Percentiles rank a stretch among this genome's conserved stretches.
Conservation (phyloP, 1,140 invertebrate genomes). For the Drosophila oshimai region DNA sequence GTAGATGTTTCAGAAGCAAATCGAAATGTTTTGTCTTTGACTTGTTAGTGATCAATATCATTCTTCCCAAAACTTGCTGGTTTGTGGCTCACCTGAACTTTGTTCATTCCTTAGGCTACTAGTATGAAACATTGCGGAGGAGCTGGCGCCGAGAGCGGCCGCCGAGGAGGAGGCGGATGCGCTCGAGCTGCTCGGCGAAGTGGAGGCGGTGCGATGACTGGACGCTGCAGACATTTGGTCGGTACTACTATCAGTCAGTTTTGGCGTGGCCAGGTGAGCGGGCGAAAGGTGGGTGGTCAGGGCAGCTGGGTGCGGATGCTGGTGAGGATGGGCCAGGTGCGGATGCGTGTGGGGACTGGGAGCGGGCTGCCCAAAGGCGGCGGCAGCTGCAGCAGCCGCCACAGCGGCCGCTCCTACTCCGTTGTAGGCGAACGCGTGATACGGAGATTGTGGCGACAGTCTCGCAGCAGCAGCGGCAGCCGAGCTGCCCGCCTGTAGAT, state of each 20-base stretch:
- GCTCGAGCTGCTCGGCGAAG: slow-evolving; percentile 61
- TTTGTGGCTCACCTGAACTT: slow-evolving; percentile 70
- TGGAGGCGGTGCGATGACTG: slow-evolving; percentile 71
- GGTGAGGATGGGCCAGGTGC: slow-evolving; percentile 51
- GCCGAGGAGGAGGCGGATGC: slow-evolving; percentile 47
- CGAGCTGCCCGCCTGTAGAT: slow-evolving; percentile 40
- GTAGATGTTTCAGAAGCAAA: too few species aligned
- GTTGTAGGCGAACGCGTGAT: slow-evolving; percentile 75
- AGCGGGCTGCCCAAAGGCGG: slow-evolving; percentile 54
- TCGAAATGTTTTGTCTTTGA: too few species aligned
- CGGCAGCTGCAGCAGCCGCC: slow-evolving; percentile 65
- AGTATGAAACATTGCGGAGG: slow-evolving; percentile 77
- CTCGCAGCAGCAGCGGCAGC: slow-evolving; percentile 31
- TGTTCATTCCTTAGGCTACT: slow-evolving; percentile 81
- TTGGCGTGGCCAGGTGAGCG: slow-evolving; percentile 68
- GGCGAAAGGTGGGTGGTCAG: slow-evolving; percentile 49
- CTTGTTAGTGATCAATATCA: neutral
- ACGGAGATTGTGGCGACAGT: slow-evolving; percentile 64
- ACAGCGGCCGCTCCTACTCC: slow-evolving; percentile 68
- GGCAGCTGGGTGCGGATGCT: slow-evolving; percentile 51
- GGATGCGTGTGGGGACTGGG: slow-evolving; percentile 47
- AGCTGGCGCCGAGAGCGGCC: slow-evolving; percentile 41
- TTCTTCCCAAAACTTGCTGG: neutral
- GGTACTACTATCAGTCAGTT: slow-evolving; percentile 75
- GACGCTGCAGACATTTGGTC: slow-evolving; percentile 74